Conservation (phyloP, 2,113 vertebrate genomes). For the Thunnus thynnus region DNA sequence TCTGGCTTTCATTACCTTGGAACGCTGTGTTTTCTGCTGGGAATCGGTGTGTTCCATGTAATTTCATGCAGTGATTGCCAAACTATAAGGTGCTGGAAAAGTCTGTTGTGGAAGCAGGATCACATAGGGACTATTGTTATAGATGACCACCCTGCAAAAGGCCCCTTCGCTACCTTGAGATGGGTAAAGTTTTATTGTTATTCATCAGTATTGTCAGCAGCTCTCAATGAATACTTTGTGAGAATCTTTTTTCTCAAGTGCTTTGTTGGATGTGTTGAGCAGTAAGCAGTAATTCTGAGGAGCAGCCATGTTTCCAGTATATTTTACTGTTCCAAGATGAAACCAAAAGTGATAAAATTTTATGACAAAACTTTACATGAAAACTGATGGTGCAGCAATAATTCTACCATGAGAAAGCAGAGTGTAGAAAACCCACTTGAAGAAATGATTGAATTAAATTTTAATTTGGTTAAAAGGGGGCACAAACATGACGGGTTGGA, state of each 20-base stretch:
- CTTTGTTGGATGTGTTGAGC: slow-evolving; percentile 13
- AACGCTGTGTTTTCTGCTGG: slow-evolving; percentile 38
- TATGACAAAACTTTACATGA: slow-evolving; percentile 9
- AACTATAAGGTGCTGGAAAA: slow-evolving; percentile 52
- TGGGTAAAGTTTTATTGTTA: not conserved
- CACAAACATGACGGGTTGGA: no score
- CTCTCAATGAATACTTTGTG: not conserved
- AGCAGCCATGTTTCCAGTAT: slow-evolving; percentile 21
- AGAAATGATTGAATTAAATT: not conserved
- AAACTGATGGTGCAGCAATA: slow-evolving; percentile 33
- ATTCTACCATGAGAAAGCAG: slow-evolving; percentile 25
- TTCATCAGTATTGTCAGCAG: slow-evolving; percentile 3
- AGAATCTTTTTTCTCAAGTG: not conserved
- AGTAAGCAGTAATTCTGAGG: slow-evolving; percentile 3
- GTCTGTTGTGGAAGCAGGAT: slow-evolving; percentile 21
- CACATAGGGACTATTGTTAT: slow-evolving; percentile 36
- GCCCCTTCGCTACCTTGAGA: not conserved
- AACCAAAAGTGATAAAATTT: slow-evolving; percentile 20
- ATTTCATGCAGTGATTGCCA: slow-evolving; percentile 55
- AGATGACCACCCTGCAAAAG: slow-evolving; percentile 7
- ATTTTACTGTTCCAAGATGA: slow-evolving; percentile 25
- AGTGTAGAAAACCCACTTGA: slow-evolving; percentile 13
- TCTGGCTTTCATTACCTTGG: slow-evolving; percentile 78
- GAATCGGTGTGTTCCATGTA: slow-evolving; percentile 46
- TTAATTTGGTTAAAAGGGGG: not conserved